Conservation (phyloP, 2,888 invertebrate species). For the Ptilodon capucinus region DNA sequence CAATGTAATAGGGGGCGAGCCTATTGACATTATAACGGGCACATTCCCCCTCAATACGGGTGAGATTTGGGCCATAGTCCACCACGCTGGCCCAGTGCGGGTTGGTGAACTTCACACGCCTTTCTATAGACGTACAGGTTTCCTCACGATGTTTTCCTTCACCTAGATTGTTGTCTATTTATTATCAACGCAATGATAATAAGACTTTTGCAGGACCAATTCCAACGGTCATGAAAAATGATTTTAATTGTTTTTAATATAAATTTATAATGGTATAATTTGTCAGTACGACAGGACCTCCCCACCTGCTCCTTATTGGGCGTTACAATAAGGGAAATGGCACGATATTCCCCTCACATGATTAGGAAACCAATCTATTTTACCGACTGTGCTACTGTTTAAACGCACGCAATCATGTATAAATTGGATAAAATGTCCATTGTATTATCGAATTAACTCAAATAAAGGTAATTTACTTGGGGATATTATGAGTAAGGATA, state of each 20-base stretch:
- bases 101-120: too few relatives aligned
- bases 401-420: conserved; percentile 27
- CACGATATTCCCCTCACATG: conserved; percentile 46
- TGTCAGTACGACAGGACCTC: conserved; percentile 17
- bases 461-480: neutral
- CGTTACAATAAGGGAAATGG: conserved; percentile 58
- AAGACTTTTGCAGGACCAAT: neutral
- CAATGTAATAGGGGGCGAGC: too few relatives aligned
- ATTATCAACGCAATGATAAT: neutral
- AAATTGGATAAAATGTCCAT: conserved; percentile 2
- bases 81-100: too few relatives aligned
- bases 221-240: neutral
- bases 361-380: conserved; percentile 56
- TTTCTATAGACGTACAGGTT: too few relatives aligned
- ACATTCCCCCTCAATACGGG: too few relatives aligned
- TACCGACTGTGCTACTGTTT: conserved; percentile 40
- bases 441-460: neutral
- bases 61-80: too few relatives aligned
- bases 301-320: conserved; percentile 48
- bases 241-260: conserved; percentile 1
- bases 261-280: conserved; percentile 12
- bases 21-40: too few relatives aligned
- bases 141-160: too few relatives aligned
- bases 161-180: neutral
- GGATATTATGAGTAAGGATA: too few relatives aligned